phyloP scores from a whole-genome alignment of 1,140 invertebrate species.

The Eriocheir sinensis region DNA sequence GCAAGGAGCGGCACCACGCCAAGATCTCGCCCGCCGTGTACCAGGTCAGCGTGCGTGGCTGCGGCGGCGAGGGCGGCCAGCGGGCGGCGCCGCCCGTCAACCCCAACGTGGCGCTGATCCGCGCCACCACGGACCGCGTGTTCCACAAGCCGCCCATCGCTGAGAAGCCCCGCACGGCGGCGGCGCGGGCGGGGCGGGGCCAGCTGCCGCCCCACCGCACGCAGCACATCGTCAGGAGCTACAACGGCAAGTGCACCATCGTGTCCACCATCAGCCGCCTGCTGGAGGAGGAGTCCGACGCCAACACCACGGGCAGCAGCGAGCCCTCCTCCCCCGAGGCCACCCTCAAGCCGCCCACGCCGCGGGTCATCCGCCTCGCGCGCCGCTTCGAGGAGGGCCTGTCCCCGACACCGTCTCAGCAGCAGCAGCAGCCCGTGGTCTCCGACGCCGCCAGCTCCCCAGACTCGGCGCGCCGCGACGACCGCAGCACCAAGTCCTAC shows the following conservation, averaged over 20 bases:
- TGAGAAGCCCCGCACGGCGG: constrained; percentile 73
- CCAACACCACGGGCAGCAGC: constrained; percentile 74
- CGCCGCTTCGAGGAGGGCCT: constrained; percentile 74
- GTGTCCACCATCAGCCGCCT: constrained; percentile 78
- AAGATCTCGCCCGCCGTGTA: background rate
- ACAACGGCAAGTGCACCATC: constrained; percentile 70
- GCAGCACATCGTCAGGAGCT: constrained; percentile 53
- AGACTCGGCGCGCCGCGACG: constrained; percentile 62
- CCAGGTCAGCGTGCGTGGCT: constrained; percentile 50
- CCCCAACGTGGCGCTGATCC: constrained; percentile 73
- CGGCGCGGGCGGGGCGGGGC: constrained; percentile 42
- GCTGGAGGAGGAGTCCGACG: constrained; percentile 77
- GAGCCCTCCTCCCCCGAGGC: constrained; percentile 78
- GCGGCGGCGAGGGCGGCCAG: constrained; percentile 27
- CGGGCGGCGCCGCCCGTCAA: constrained; percentile 64
- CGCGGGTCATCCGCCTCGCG: constrained; percentile 76
- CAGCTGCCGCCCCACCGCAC: constrained; percentile 49
- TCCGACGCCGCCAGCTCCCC: constrained; percentile 42
- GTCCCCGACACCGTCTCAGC: too few species aligned
- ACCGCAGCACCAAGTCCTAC: constrained; percentile 66
- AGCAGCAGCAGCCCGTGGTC: constrained; percentile 26
- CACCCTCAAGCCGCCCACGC: constrained; percentile 76
- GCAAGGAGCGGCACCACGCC: background rate
- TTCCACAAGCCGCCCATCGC: constrained; percentile 78
- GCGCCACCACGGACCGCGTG: constrained; percentile 75